Conservation (phyloP, 1,140 invertebrate genomes). For the Rhyacophila brunnea region DNA sequence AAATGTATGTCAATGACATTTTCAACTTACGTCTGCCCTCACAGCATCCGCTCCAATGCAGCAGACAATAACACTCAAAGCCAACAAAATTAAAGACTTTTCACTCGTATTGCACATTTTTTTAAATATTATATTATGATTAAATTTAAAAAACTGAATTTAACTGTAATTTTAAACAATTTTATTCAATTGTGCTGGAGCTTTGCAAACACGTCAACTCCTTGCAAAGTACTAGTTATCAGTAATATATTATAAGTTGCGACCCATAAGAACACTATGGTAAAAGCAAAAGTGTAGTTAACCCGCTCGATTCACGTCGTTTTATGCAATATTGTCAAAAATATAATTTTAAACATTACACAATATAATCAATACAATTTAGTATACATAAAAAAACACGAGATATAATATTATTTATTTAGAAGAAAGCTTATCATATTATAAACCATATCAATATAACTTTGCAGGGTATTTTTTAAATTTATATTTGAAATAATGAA, state of each 20-base stretch:
- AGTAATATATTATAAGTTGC: neutral
- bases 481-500: too few species aligned
- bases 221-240: neutral
- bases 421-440: too few species aligned
- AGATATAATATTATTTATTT: too few species aligned
- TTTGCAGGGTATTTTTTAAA: too few species aligned
- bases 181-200: neutral
- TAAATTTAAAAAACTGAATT: neutral
- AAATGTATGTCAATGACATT: too few species aligned
- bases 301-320: neutral
- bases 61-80: slow-evolving; percentile 1
- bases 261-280: slow-evolving; percentile 7
- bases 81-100: slow-evolving; percentile 5
- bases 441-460: too few species aligned
- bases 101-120: neutral
- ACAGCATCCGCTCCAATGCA: slow-evolving; percentile 1
- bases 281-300: slow-evolving; percentile 15
- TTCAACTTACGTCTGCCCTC: slow-evolving; percentile 8
- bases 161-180: neutral
- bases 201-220: neutral
- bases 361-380: too few species aligned
- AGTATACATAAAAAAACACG: too few species aligned
- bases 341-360: too few species aligned
- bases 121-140: neutral
- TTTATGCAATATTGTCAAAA: neutral